Evolutionary conservation across 2,113 vertebrate genomes (phyloP), one percentile per base, ranked within the genome.

Genomic region (Pithys albifrons): DNA sequence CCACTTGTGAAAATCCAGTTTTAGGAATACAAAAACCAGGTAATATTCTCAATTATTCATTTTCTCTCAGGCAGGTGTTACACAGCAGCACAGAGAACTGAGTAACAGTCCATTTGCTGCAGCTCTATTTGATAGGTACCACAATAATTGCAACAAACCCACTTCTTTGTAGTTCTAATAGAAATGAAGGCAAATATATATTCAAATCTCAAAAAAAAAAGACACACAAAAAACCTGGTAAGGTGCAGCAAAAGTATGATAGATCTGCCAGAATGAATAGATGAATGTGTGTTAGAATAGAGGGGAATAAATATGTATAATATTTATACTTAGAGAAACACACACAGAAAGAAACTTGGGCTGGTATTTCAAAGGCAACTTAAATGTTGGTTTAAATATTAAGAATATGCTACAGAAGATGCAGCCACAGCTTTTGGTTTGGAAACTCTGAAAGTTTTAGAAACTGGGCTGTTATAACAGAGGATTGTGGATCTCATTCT

Each of bases 1-100:
- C 31, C 10, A 37, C 41, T 94, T 76, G 71, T 49, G 46, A 54
- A 89, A 74, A 82, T 59, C 19, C 39, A 75, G 10, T 64, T 89
- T 15, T 82, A 82, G 37, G 54, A 87, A 75, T 11, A 77, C 10
- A 39, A 39, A 70, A 43, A 28, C 19, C 31, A 85, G 27, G 33
- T 39, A 48, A 64, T 67, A 27, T 24, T 83, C n/a, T 76, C 57
- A 39, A 16, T 33, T 51, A 43, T 37, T 83, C 3, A 39, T 76
- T 86, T 78, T 74, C 4, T 59, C 48, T 73, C 45, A 90, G 9
- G 18, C 4, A 35, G 15, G n/a, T 67, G 27, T 62, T 76, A 62
- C 19, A 72, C 16, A 73, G 31, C 29, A 72, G 64, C 20, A 71
- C 0, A 0, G 9, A 89, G 57, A 82, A 72, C 13, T 12, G 1